Base-by-base conservation (phyloP, 53 echinoderm and acorn worm genomes). In the Arbacia lixula region DNA sequence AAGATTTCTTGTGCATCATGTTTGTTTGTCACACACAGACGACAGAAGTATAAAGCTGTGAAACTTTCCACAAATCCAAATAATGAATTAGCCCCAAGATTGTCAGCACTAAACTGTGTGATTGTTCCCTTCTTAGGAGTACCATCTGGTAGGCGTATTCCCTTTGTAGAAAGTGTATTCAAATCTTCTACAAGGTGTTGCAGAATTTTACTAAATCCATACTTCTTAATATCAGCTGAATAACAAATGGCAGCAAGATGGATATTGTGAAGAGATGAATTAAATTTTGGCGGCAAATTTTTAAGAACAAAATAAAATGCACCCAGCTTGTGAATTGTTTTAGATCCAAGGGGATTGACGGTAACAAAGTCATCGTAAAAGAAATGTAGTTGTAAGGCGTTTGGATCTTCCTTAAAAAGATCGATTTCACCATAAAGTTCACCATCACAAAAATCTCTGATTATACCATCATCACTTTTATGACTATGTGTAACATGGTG, bases 401-500 rank as follows among this genome's bases (percentile, higher is more conserved):
- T 90, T 3, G 28, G 9, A 63, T 90, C 83, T 38, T 82, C 64
- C 30, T 83, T 71, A 20, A 83, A 90, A 63, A 90, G 61, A 73
- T 49, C 62, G 49, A 16, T 86, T 60, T 86, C 68, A 25, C 71
- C 28, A 73, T 81, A 86, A 30, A 69, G 78, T 66, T 49, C 26
- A 5, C 72, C 90, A 90, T 90, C 90, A 81, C 90, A 90, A 37
- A 38, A 86, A 83, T 90, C 90, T 34, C 58, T 66, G 21, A 90
- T 71, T 37, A 83, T 51, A 83, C 21, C 33, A 60, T 81, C 83
- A 46, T 35, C 17, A 42, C 83, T 83, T 21, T 8, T 83, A 22
- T 88, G 88, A 51, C 58, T 35, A 71, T 83, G 82, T 71, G 60
- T 88, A 52, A 22, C 60, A 42, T 53, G 71, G 41, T 87, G 82